Evolutionary conservation across 37 sponge, comb jelly and placozoan genomes (phyloP), one percentile per base, ranked within the genome.

Genomic region (Aplysina aerophoba): DNA sequence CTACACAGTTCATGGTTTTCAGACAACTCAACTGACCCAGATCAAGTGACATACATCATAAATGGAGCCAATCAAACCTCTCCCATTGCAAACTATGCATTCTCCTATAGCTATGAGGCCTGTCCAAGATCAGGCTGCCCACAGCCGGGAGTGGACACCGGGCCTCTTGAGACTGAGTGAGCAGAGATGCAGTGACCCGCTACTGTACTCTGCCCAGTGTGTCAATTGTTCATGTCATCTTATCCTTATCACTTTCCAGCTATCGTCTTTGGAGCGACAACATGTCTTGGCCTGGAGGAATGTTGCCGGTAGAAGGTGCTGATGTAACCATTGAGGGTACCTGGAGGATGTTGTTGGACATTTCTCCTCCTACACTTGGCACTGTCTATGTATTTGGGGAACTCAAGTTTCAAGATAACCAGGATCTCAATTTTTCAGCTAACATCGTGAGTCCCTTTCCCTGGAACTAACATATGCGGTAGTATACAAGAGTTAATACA

Each of bases 331-430:
- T 96, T 66, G 35, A 59, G 27, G 83, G 83, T 0, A 33, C 41
- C 12, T 93, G 93, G 93, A 78, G 85, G 31, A 93, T 96, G 93
- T 40, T 90, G 8, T n/a, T 96, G 39, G 96, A 96, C 55, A 62
- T 93, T 1, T 72, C 71, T 15, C 91, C 94, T 27, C 90, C 91
- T 16, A 39, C 85, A 16, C 86, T 92, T 15, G 85, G 87, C 0
- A 58, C 34, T 19, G 85, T 95, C 61, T 73, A 67, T 20, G 81
- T 95, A 1, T 66, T 64, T 71, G 96, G 96, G 0, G 88, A 90
- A 69, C 54, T 95, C 28, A 81, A 78, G 66, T 92, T 95, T 85
- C 86, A 90, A 25, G 93, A 95, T 78, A 61, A 68, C 28, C 84
- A 88, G 40, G 93, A 95, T 81, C 62, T 94, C 54, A 90, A 89